Conservation (phyloP, 2,113 vertebrate genomes). For the Stegostoma tigrinum region DNA sequence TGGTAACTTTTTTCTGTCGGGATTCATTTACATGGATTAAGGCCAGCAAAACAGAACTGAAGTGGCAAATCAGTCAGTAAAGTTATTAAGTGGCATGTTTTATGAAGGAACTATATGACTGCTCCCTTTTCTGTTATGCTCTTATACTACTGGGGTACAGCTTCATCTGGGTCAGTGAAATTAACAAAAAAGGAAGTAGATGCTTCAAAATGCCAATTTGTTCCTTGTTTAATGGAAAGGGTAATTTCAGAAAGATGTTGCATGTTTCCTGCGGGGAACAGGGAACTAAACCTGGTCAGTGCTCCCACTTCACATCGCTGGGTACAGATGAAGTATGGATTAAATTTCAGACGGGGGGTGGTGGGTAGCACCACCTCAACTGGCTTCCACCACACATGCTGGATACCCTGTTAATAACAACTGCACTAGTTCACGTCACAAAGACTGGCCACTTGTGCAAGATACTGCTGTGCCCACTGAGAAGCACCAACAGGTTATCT, state of each 20-base stretch:
- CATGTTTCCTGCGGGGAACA: neutral
- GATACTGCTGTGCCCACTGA: neutral
- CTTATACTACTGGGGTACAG: neutral
- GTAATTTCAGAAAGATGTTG: too few relatives aligned
- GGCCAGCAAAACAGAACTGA: neutral
- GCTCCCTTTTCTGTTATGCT: neutral
- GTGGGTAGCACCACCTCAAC: neutral
- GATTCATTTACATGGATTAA: neutral
- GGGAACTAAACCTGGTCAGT: neutral
- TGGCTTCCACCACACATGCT: neutral
- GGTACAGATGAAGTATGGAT: neutral
- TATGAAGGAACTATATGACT: neutral
- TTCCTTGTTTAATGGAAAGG: neutral
- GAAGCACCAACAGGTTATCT: neutral
- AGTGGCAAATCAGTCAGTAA: neutral
- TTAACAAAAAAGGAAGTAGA: neutral
- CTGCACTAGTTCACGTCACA: neutral
- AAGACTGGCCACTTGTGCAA: neutral
- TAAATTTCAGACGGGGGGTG: neutral
- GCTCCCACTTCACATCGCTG: neutral
- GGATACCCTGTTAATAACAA: neutral
- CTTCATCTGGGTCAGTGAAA: neutral
- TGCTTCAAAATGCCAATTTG: neutral
- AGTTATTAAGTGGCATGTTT: neutral
- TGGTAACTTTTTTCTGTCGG: neutral